These are phyloP conservation scores for Acanthornis magna DNA, from an alignment of 2,797 vertebrate species.

Conservation along the genomic window DNA sequence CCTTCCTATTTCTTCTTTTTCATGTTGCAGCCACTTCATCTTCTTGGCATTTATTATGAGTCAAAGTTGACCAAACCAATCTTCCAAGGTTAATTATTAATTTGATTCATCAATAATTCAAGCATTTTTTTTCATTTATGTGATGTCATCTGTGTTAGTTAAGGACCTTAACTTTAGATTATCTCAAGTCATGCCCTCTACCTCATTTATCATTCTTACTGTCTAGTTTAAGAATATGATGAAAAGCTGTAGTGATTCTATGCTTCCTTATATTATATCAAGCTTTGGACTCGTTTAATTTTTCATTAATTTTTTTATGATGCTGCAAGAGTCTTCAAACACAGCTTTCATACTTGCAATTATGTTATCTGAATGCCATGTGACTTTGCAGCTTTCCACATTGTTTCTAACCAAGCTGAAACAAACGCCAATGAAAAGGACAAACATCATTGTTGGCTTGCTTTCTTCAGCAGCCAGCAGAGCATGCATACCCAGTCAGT, in stretches of 20 bases:
- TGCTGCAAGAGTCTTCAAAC: not conserved
- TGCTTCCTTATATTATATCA: not conserved
- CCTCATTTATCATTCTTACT: slow-evolving; percentile 35
- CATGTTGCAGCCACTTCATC: not conserved
- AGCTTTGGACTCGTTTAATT: not conserved
- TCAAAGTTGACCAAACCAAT: slow-evolving; percentile 59
- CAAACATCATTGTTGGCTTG: not conserved
- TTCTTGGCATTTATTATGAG: slow-evolving; percentile 51
- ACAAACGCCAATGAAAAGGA: not conserved
- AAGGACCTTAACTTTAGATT: slow-evolving; percentile 28
- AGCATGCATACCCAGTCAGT: not conserved
- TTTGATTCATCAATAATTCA: slow-evolving; percentile 58
- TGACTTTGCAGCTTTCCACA: not conserved
- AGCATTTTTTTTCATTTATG: not conserved
- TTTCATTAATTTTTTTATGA: not conserved
- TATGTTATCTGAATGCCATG: not conserved
- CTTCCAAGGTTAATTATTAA: slow-evolving; percentile 57
- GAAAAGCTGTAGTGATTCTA: not conserved
- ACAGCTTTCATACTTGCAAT: not conserved
- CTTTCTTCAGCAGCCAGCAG: not conserved
- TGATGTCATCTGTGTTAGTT: slow-evolving; percentile 55
- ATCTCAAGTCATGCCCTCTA: slow-evolving; percentile 13
- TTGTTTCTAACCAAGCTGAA: not conserved
- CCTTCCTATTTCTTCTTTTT: not conserved
- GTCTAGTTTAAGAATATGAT: slow-evolving; percentile 1